Percentiles rank a stretch among this genome's conserved stretches.
Conservation (phyloP, 2,113 vertebrate genomes). For the Ptilonorhynchus violaceus region DNA sequence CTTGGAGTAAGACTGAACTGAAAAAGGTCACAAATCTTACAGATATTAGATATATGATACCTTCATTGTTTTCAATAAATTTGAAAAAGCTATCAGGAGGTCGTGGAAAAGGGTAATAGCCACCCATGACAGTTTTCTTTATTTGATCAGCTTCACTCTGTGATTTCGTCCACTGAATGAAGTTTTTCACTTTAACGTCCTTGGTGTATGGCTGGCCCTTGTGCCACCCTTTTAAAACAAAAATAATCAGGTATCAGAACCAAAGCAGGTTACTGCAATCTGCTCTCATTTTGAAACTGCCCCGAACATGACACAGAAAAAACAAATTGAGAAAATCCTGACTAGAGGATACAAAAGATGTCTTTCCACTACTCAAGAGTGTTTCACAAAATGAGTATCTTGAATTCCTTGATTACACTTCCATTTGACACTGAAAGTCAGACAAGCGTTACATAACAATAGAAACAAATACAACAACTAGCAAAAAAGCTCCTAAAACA, state of each 20-base stretch:
- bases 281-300: not conserved
- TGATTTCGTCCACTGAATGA: constrained; percentile 86
- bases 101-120: constrained; percentile 84
- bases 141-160: constrained; percentile 74
- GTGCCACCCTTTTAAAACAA: constrained; percentile 75
- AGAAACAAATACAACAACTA: not conserved
- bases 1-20: not conserved
- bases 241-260: not conserved
- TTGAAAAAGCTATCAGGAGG: constrained; percentile 75
- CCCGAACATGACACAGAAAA: not conserved
- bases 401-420: not conserved
- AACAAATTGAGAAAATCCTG: not conserved
- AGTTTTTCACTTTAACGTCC: constrained; percentile 80
- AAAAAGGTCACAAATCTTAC: not conserved
- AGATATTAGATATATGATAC: constrained; percentile 39
- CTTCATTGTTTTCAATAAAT: constrained; percentile 71
- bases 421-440: not conserved
- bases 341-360: not conserved
- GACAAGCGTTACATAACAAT: not conserved
- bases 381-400: not conserved
- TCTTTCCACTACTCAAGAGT: not conserved
- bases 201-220: constrained; percentile 82
- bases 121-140: constrained; percentile 81
- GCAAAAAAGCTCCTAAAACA: not conserved
- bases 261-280: not conserved